Conservation (phyloP, 2,888 invertebrate genomes). For the Zelleria hepariella region DNA sequence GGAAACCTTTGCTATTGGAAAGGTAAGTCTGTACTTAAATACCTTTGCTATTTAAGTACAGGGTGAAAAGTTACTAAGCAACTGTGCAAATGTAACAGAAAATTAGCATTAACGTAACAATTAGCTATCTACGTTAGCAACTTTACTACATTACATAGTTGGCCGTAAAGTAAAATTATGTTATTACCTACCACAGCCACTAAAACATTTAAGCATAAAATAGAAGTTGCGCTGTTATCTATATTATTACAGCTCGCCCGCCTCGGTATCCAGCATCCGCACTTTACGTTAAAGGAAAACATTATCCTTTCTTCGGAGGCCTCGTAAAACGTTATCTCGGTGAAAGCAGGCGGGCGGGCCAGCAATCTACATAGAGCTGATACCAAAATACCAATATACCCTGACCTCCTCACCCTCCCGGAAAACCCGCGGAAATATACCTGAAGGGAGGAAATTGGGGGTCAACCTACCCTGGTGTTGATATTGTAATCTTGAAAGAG, state of each 20-base stretch:
- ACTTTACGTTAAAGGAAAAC: slow-evolving; percentile 58
- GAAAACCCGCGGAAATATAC: slow-evolving; percentile 15
- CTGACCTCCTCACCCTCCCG: slow-evolving; percentile 25
- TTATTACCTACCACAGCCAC: not conserved
- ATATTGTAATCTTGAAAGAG: slow-evolving; percentile 66
- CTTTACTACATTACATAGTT: not conserved
- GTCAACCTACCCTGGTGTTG: slow-evolving; percentile 38
- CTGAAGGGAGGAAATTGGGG: slow-evolving; percentile 36
- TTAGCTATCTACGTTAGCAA: not conserved
- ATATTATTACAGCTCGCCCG: not conserved
- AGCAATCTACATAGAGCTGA: slow-evolving; percentile 70
- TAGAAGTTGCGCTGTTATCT: slow-evolving; percentile 4
- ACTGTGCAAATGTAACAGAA: too few species aligned
- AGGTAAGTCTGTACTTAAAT: too few species aligned
- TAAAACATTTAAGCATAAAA: slow-evolving; percentile 1
- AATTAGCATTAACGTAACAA: not conserved
- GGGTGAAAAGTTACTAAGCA: too few species aligned
- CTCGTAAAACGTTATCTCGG: slow-evolving; percentile 64
- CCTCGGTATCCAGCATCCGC: slow-evolving; percentile 9
- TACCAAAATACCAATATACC: slow-evolving; percentile 46
- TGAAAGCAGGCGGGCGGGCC: slow-evolving; percentile 45
- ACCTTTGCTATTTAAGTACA: too few species aligned
- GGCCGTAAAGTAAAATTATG: not conserved
- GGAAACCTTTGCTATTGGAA: too few species aligned
- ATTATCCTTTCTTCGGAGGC: slow-evolving; percentile 64